Conservation (phyloP, 2,888 invertebrate species). For the Synergus itoensis region DNA sequence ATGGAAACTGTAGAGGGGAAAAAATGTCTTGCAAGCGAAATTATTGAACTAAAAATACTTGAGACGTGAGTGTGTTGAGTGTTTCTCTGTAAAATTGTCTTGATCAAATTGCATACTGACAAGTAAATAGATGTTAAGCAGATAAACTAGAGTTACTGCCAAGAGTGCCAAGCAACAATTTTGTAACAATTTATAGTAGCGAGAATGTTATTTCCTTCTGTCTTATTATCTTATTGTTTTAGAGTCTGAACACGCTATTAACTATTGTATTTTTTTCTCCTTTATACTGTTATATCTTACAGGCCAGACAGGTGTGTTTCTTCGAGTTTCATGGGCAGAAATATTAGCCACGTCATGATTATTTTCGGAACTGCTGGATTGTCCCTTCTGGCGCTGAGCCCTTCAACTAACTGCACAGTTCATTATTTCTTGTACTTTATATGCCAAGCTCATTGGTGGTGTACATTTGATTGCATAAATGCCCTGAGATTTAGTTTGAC, state of each 20-base stretch:
- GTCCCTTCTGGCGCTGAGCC: constrained; percentile 33
- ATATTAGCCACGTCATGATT: constrained; percentile 40
- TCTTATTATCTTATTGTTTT: not conserved
- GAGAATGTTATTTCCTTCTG: not conserved
- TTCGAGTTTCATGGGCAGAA: constrained; percentile 19
- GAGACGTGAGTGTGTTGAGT: not conserved
- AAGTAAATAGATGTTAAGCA: not conserved
- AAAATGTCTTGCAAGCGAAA: not conserved
- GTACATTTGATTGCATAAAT: not conserved
- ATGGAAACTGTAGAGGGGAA: not conserved
- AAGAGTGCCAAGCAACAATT: not conserved
- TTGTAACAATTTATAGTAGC: not conserved
- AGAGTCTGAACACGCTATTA: constrained; percentile 8
- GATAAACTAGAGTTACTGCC: constrained; percentile 1
- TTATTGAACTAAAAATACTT: not conserved
- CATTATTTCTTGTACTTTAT: constrained; percentile 25
- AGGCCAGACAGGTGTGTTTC: constrained; percentile 26
- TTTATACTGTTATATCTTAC: not conserved
- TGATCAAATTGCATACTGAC: not conserved
- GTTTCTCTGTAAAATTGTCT: not conserved
- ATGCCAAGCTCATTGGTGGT: not conserved
- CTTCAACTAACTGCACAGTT: constrained; percentile 9
- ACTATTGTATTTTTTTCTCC: constrained; percentile 22
- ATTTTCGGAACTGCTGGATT: constrained; percentile 32
- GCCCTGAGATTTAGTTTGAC: not conserved